Percentiles rank a stretch among this genome's conserved stretches.
Conservation (phyloP, 2,113 vertebrate species). For the Rhinopomastus cyanomelas region DNA sequence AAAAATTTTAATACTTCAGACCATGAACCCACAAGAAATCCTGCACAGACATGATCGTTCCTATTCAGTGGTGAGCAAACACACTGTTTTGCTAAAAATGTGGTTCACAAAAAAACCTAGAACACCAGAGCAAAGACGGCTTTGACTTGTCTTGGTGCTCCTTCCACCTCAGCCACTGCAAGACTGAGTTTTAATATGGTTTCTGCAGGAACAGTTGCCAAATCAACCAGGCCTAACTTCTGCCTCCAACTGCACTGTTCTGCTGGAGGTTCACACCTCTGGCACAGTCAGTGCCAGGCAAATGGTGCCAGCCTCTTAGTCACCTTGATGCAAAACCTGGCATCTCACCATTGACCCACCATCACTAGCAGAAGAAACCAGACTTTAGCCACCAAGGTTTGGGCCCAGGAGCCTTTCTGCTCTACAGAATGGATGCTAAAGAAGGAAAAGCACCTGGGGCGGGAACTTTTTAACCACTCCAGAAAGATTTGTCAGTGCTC, state of each 20-base stretch:
- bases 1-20: neutral
- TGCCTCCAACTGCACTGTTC: neutral
- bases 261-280: neutral
- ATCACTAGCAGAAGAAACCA: neutral
- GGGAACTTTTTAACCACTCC: neutral
- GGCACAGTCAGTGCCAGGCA: neutral
- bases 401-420: neutral
- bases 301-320: neutral
- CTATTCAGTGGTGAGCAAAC: neutral
- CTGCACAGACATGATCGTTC: neutral
- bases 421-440: neutral
- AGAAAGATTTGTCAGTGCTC: neutral
- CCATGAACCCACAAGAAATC: neutral
- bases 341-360: neutral
- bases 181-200: neutral
- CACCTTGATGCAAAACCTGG: neutral
- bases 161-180: neutral
- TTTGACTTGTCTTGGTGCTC: neutral
- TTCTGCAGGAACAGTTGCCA: neutral
- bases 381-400: neutral
- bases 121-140: neutral
- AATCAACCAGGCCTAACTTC: neutral
- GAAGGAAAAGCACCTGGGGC: neutral
- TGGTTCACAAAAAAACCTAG: neutral
- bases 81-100: neutral